phyloP scores from a whole-genome alignment of 1,140 invertebrate species.

The Drosophila suzukii region DNA sequence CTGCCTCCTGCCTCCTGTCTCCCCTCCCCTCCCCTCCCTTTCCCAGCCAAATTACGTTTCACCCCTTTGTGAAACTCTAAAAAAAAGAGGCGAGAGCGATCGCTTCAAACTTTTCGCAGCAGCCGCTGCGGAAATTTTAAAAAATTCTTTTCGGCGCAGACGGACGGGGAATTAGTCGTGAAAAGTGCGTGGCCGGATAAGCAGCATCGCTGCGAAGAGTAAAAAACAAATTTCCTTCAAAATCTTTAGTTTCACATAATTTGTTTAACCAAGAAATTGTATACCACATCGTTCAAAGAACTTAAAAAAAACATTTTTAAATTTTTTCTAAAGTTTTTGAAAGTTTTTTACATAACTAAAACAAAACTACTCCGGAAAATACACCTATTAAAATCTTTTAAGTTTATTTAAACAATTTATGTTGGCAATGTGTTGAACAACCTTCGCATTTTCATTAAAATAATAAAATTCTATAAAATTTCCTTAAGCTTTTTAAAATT shows the following conservation, averaged over 20 bases:
- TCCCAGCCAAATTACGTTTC: slow-evolving; percentile 69
- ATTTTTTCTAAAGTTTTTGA: neutral
- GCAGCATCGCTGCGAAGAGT: slow-evolving; percentile 45
- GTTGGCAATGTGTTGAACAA: neutral
- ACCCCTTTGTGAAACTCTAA: slow-evolving; percentile 72
- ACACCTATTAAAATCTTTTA: neutral
- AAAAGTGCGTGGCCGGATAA: slow-evolving; percentile 67
- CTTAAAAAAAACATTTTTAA: neutral
- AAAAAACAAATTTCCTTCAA: slow-evolving; percentile 10
- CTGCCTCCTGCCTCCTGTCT: slow-evolving; percentile 16
- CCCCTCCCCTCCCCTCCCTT: slow-evolving; percentile 1
- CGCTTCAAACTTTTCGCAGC: slow-evolving; percentile 64
- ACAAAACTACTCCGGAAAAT: neutral
- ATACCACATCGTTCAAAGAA: too few species aligned
- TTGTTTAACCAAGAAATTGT: neutral
- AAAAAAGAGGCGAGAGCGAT: slow-evolving; percentile 67
- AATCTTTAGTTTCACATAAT: neutral
- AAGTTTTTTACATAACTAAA: neutral
- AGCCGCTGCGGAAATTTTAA: slow-evolving; percentile 49
- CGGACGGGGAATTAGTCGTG: slow-evolving; percentile 64
- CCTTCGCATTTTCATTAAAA: too few species aligned
- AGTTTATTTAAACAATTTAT: neutral
- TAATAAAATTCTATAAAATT: too few species aligned
- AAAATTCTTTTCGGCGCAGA: slow-evolving; percentile 55
- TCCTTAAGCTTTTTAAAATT: too few species aligned